phyloP scores from a whole-genome alignment of 2,888 invertebrate genomes.

The Apotomis capreana region DNA sequence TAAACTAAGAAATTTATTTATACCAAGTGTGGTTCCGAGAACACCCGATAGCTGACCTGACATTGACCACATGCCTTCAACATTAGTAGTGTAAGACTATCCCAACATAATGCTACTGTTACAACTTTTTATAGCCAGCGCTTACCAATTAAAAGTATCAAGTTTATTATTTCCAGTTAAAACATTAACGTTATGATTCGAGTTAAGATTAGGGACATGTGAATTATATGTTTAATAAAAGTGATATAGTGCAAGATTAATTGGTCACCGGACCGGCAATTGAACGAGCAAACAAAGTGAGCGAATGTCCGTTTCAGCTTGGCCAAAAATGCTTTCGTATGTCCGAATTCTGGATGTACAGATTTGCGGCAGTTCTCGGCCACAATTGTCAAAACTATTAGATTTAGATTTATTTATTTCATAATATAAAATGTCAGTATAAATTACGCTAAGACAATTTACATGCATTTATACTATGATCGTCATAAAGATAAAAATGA shows the following conservation, averaged over 20 bases:
- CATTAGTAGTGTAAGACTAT: constrained; percentile 33
- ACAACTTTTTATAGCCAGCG: constrained; percentile 20
- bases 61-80: constrained; percentile 35
- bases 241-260: neutral
- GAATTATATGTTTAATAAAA: neutral
- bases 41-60: constrained; percentile 29
- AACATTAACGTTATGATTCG: constrained; percentile 1
- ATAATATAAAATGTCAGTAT: no score
- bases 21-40: constrained; percentile 1
- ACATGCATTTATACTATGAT: no score
- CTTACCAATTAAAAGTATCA: constrained; percentile 37
- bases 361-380: no score
- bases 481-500: no score
- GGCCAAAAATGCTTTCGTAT: no score
- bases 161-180: constrained; percentile 23
- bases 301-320: no score
- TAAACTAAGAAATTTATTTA: neutral
- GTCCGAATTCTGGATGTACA: no score
- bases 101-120: constrained; percentile 33
- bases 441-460: no score
- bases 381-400: no score
- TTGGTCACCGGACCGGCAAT: no score
- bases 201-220: constrained; percentile 4
- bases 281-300: no score
- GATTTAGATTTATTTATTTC: no score